Conservation (phyloP, 2,113 vertebrate species). For the Dipodomys merriami region DNA sequence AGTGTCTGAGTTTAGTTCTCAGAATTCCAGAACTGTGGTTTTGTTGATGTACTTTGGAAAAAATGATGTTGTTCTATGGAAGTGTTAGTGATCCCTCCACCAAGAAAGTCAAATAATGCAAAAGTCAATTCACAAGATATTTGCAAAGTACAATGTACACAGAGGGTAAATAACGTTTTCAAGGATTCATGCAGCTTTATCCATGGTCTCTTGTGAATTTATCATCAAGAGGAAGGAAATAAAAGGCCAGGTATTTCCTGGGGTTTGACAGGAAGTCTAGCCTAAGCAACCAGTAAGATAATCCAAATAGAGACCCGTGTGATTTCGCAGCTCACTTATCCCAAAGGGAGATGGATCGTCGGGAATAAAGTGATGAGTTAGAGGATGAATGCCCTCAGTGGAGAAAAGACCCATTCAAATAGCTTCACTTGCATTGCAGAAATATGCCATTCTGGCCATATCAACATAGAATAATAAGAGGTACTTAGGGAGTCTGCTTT, state of each 20-base stretch:
- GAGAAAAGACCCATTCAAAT: not conserved
- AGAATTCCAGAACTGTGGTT: not conserved
- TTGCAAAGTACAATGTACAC: not conserved
- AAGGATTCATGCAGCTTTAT: not conserved
- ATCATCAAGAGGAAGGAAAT: not conserved
- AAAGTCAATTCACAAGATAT: not conserved
- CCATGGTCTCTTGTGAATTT: not conserved
- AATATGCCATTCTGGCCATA: not conserved
- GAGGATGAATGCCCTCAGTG: not conserved
- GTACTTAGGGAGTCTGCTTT: not conserved
- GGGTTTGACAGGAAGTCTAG: not conserved
- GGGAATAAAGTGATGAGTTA: not conserved
- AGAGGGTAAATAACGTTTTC: not conserved
- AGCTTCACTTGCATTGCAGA: not conserved
- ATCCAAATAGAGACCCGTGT: not conserved
- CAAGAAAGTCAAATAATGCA: not conserved
- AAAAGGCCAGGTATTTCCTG: not conserved
- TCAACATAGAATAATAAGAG: not conserved
- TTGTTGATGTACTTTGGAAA: not conserved
- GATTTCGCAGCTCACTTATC: not conserved
- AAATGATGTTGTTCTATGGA: not conserved
- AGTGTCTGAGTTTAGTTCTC: slow-evolving; percentile 5
- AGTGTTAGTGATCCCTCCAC: not conserved
- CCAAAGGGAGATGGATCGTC: not conserved
- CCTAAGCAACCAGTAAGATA: not conserved